Base-by-base conservation (phyloP, 2,888 invertebrate species). In the Cheilosia variabilis region DNA sequence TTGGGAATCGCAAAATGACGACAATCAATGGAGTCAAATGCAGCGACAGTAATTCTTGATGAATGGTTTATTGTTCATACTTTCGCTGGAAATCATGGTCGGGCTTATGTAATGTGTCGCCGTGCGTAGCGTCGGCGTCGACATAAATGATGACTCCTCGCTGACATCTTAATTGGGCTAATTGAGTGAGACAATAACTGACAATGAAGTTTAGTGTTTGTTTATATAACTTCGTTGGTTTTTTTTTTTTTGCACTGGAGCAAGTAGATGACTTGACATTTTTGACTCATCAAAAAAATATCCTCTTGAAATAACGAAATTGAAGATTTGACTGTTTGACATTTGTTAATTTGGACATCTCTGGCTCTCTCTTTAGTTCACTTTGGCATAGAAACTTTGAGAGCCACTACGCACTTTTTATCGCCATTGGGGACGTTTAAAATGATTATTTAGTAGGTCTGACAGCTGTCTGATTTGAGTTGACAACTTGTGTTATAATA, bases 71-170 rank as follows among this genome's bases (percentile, higher is more conserved):
- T 76, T 76, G 52, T 68, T 77, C 60, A 31, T 31, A 68, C 68
- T 60, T 77, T 62, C 68, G 60, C 69, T 69, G 60, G 45, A 7
- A 68, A 62, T 53, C 65, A 66, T 75, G 65, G 58, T 50, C 57
- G 65, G 22, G 37, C 37, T 75, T 65, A 66, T 66, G 75, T 57
- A 75, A 75, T 50, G 27, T 37, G 47, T 27, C 47, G 27, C 31
- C 6, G 4, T 13, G 43, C 43, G 22, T 24, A 5, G n/a, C 9
- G 37, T n/a, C 22, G 47, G 69, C 47, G 58, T 22, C 24, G 24
- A 50, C 50, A 37, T 24, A 37, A 60, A 60, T 50, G 50, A 24
- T 9, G 50, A 37, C 43, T 45, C 22, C 27, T 47, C 15, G n/a
- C 13, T 57, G 47, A 47, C 45, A 13, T n/a, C 60, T 71, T 37